Evolutionary conservation across 2,113 vertebrate species (phyloP).

Genomic region (Hoplias malabaricus): DNA sequence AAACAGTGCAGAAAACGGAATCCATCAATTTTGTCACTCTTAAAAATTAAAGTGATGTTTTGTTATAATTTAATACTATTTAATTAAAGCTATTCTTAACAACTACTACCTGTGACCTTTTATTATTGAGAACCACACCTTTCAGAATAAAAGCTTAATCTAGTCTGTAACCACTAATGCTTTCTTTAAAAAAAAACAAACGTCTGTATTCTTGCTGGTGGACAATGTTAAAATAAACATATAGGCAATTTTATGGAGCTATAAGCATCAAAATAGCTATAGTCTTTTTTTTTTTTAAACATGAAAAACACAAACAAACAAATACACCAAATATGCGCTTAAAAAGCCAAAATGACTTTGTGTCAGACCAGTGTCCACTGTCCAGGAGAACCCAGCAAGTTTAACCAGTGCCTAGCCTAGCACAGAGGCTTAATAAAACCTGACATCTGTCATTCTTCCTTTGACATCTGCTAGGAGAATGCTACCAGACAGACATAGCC

Average conservation of each 20-base stretch:
- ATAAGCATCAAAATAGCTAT: background rate
- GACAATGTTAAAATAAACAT: background rate
- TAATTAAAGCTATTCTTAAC: conserved; percentile 14
- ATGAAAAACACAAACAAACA: background rate
- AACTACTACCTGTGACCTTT: background rate
- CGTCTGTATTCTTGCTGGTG: background rate
- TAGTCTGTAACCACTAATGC: background rate
- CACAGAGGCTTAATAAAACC: conserved; percentile 62
- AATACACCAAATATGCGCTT: too few relatives aligned
- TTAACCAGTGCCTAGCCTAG: conserved; percentile 25
- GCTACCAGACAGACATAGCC: conserved; percentile 48
- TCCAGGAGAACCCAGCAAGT: background rate
- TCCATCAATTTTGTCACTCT: background rate
- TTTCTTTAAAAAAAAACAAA: background rate
- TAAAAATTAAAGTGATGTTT: background rate
- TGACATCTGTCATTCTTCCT: conserved; percentile 68
- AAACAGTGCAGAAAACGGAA: background rate
- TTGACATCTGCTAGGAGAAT: conserved; percentile 56
- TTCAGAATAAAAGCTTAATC: background rate
- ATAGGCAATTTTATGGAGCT: background rate
- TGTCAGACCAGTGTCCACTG: background rate
- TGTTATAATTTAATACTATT: conserved; percentile 14
- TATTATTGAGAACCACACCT: background rate
- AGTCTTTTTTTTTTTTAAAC: background rate
- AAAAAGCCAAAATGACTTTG: background rate